phyloP scores from a whole-genome alignment of 2,888 invertebrate genomes.

The Cheilosia soror region DNA sequence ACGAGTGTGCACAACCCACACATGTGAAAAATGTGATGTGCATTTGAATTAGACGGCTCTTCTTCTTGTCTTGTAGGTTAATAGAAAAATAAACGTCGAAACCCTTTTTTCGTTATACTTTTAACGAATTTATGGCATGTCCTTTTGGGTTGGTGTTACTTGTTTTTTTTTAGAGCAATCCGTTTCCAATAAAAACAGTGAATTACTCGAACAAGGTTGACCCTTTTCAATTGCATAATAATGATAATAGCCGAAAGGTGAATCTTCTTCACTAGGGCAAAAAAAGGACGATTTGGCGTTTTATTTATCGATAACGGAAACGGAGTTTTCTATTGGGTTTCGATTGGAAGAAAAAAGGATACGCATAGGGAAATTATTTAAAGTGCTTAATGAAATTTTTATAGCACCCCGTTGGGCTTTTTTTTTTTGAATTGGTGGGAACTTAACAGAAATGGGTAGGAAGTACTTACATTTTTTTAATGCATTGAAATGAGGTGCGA shows the following conservation, averaged over 20 bases:
- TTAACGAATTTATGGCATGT: conserved; percentile 24
- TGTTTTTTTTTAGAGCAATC: conserved; percentile 24
- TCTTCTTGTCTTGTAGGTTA: conserved; percentile 1
- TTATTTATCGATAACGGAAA: conserved; percentile 46
- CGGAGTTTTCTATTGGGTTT: conserved; percentile 36
- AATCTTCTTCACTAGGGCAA: conserved; percentile 5
- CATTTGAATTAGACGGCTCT: conserved; percentile 47
- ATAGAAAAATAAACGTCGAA: conserved; percentile 1
- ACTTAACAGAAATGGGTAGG: conserved; percentile 47
- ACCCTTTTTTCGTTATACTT: neutral
- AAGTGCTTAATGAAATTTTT: conserved; percentile 70
- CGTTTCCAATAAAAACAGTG: conserved; percentile 33
- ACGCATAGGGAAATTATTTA: conserved; percentile 65
- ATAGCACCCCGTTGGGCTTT: conserved; percentile 27
- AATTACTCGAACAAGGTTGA: conserved; percentile 30
- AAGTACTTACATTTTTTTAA: conserved; percentile 51
- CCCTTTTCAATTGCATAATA: conserved; percentile 69
- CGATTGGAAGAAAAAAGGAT: conserved; percentile 23
- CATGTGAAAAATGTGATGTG: conserved; percentile 46
- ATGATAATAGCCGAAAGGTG: conserved; percentile 63
- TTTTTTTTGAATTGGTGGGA: conserved; percentile 1
- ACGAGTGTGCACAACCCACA: conserved; percentile 18
- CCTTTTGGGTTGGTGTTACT: neutral
- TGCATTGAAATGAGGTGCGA: conserved; percentile 16
- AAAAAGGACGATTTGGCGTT: neutral